A percentile compares a stretch with the other conserved stretches of the same genome.
Conservation (phyloP, 37 sponge, comb jelly and placozoan genomes). For the Ephydatia muelleri region DNA sequence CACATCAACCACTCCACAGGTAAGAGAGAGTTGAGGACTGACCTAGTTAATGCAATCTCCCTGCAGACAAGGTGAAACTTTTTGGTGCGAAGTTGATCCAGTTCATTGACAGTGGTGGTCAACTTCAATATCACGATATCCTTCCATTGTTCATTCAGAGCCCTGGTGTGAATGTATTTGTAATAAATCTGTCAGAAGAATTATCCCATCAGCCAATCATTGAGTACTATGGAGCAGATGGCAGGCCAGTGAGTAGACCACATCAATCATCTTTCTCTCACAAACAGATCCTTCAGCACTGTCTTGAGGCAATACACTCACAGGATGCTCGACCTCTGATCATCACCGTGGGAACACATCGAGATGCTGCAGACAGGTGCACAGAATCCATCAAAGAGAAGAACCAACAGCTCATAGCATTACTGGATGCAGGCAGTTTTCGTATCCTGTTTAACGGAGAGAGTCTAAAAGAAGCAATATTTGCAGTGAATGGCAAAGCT, state of each 20-base stretch:
- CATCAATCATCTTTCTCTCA: not conserved
- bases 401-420: not conserved
- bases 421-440: not conserved
- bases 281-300: not conserved
- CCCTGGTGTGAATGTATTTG: not conserved
- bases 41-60: too few relatives aligned
- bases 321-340: not conserved
- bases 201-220: not conserved
- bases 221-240: not conserved
- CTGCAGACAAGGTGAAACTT: not conserved
- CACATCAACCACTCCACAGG: too few relatives aligned
- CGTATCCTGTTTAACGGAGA: not conserved
- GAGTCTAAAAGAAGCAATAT: not conserved
- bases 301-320: not conserved
- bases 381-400: not conserved
- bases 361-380: not conserved
- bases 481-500: conserved; percentile 6
- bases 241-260: not conserved
- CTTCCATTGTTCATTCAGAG: not conserved
- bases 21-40: too few relatives aligned
- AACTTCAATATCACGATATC: conserved; percentile 8
- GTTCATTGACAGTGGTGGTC: conserved; percentile 23
- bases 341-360: conserved; percentile 9
- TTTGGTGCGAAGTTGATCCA: conserved; percentile 6
- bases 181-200: not conserved